phyloP scores from a whole-genome alignment of 2,113 vertebrate genomes.

The Natator depressus region DNA sequence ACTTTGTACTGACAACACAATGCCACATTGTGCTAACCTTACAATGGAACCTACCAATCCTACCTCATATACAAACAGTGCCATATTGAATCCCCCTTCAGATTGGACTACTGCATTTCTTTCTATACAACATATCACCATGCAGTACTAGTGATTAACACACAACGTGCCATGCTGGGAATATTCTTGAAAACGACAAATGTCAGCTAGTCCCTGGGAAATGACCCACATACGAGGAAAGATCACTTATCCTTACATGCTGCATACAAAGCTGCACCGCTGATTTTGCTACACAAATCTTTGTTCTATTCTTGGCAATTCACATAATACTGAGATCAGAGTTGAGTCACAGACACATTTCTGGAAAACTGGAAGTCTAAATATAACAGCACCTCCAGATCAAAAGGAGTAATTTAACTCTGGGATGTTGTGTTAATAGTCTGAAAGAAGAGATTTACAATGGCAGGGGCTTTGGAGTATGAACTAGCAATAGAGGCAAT shows the following conservation, averaged over 20 bases:
- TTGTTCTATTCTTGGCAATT: not conserved
- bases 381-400: not conserved
- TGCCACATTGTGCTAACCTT: not conserved
- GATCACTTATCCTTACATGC: not conserved
- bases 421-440: not conserved
- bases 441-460: not conserved
- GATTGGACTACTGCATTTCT: not conserved
- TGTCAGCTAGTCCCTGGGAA: not conserved
- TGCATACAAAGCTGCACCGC: not conserved
- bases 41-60: not conserved
- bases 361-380: not conserved
- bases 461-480: accelerated
- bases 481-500: not conserved
- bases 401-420: not conserved
- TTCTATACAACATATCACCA: not conserved
- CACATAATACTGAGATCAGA: not conserved
- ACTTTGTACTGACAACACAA: not conserved
- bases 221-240: not conserved
- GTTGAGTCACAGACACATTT: not conserved
- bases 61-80: not conserved
- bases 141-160: not conserved
- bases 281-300: not conserved
- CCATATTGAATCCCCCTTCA: not conserved
- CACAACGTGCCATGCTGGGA: not conserved
- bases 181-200: not conserved